phyloP scores from a whole-genome alignment of 2,797 vertebrate species.

The Gymnoscopelus braueri region DNA sequence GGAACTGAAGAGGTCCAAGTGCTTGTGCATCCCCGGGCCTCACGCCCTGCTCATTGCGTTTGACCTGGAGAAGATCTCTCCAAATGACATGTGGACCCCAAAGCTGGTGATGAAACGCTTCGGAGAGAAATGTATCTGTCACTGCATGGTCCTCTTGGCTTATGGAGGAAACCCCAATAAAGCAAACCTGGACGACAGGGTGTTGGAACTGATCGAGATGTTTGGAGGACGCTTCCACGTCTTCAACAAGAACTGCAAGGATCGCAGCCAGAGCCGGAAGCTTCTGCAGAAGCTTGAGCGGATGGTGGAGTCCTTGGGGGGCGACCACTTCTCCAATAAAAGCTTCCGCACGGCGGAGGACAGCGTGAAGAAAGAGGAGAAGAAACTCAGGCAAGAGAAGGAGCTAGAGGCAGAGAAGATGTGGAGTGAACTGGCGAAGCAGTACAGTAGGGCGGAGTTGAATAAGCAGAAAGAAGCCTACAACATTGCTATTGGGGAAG shows the following conservation, averaged over 20 bases:
- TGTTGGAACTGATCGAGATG: conserved; percentile 73
- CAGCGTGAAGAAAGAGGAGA: conserved; percentile 74
- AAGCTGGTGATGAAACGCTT: conserved; percentile 71
- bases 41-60: conserved; percentile 81
- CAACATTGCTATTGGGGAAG: conserved; percentile 44
- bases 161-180: conserved; percentile 64
- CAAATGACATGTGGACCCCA: conserved; percentile 66
- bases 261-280: conserved; percentile 61
- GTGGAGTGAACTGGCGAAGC: conserved; percentile 67
- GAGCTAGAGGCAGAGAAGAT: conserved; percentile 61
- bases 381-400: conserved; percentile 67
- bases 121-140: conserved; percentile 67
- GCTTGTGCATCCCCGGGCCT: conserved; percentile 79
- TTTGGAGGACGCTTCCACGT: conserved; percentile 75
- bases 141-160: conserved; percentile 76
- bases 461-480: conserved; percentile 65
- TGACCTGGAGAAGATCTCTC: conserved; percentile 78
- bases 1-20: conserved; percentile 78
- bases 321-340: conserved; percentile 66
- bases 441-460: conserved; percentile 67
- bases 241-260: conserved; percentile 76
- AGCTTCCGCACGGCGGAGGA: conserved; percentile 76
- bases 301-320: conserved; percentile 69
- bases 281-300: conserved; percentile 77
- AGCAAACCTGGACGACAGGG: conserved; percentile 53